Conservation (phyloP, 2,113 vertebrate species). For the Mobula hypostoma region DNA sequence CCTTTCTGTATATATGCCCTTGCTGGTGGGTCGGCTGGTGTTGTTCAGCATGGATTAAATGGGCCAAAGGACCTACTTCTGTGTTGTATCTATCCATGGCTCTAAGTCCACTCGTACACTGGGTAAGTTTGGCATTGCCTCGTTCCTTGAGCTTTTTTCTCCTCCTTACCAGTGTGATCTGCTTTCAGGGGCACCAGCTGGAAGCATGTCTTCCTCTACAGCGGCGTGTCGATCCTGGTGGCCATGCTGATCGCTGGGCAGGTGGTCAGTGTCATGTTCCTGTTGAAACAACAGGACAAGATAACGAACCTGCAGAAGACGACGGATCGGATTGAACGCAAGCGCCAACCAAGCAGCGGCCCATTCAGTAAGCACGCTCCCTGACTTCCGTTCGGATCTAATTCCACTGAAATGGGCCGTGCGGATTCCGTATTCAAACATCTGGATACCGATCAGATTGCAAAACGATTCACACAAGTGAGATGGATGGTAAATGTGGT, state of each 20-base stretch:
- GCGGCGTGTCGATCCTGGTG: conserved; percentile 68
- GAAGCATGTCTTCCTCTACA: conserved; percentile 56
- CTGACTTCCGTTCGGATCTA: too few species aligned
- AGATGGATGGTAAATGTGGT: too few species aligned
- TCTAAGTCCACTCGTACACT: too few species aligned
- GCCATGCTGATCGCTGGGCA: conserved; percentile 77
- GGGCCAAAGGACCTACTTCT: too few species aligned
- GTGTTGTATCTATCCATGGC: too few species aligned
- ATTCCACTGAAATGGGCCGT: too few species aligned
- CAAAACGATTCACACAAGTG: not conserved
- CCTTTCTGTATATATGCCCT: too few species aligned
- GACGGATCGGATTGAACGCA: conserved; percentile 42
- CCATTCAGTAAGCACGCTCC: not conserved
- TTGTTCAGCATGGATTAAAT: not conserved
- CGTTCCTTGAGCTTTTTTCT: too few species aligned
- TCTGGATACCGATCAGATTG: not conserved
- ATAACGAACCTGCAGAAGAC: conserved; percentile 65
- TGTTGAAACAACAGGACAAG: conserved; percentile 68
- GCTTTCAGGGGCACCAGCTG: conserved; percentile 43
- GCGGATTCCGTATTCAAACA: too few species aligned
- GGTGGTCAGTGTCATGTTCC: conserved; percentile 73
- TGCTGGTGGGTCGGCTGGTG: not conserved
- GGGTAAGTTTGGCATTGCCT: not conserved
- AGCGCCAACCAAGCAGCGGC: not conserved
- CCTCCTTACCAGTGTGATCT: not conserved